A percentile compares a stretch with the other conserved stretches of the same genome.
These are phyloP conservation scores for Clarias macrocephalus DNA, from an alignment of 2,113 vertebrate genomes.

Conservation along the genomic window DNA sequence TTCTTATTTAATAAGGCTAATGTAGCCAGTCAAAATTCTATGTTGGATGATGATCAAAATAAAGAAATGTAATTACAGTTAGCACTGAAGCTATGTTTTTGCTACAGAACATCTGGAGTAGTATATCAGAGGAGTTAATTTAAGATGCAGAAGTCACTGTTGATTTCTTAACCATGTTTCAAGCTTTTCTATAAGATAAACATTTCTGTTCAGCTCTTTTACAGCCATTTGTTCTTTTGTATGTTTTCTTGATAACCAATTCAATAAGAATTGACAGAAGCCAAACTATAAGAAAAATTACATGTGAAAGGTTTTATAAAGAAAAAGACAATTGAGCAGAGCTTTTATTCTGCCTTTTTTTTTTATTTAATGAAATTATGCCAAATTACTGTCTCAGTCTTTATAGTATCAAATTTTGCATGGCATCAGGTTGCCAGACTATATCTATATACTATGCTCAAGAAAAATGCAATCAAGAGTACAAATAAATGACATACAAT, in stretches of 20 bases:
- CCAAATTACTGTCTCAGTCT: background rate
- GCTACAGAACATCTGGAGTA: slow-evolving; percentile 6
- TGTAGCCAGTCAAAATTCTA: slow-evolving; percentile 40
- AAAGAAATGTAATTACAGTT: slow-evolving; percentile 61
- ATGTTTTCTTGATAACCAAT: background rate
- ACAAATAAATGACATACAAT: background rate
- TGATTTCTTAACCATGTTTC: slow-evolving; percentile 3
- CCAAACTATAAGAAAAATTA: background rate
- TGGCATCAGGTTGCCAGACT: background rate
- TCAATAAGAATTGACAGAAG: too few relatives aligned
- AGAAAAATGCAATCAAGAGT: background rate
- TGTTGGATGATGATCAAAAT: slow-evolving; percentile 61
- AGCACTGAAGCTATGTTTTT: background rate
- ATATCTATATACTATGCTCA: background rate
- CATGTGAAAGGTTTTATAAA: background rate
- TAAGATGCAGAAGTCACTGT: slow-evolving; percentile 15
- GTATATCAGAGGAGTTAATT: slow-evolving; percentile 3
- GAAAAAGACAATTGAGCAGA: background rate
- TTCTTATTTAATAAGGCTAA: slow-evolving; percentile 49
- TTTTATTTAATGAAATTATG: background rate
- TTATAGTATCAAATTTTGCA: background rate
- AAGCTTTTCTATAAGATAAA: background rate
- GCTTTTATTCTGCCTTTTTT: background rate
- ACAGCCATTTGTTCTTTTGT: background rate
- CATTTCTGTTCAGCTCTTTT: background rate